Evolutionary conservation across 2,888 invertebrate species (phyloP), one percentile per base, ranked within the genome.

Genomic region (Cepaea hortensis): DNA sequence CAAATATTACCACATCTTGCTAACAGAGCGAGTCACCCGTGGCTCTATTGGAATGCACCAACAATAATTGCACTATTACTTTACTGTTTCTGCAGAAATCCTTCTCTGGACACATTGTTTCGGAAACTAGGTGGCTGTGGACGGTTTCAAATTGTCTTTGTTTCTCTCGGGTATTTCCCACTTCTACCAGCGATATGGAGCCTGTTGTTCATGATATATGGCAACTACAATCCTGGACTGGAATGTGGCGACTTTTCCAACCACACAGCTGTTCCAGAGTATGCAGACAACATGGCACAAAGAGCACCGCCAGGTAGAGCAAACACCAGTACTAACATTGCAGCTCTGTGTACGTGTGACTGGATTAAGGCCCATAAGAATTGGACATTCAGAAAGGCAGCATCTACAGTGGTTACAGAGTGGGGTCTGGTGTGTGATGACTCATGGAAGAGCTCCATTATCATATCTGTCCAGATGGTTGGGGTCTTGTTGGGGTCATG

Each of bases 391-490:
- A 61, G 11, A 11, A 62, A 79, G 3, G 9, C 7, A 11, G 79
- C 81, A 46, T 55, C 73, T 0, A 83, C 83, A 6, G 46, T 83
- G 20, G 83, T 83, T 11, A 73, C 83, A 3, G 84, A 84, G 18
- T 84, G 77, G 77, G 48, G 50, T 84, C 89, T 94, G 46, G 89
- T 93, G 3, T 94, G 94, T 89, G 91, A 91, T 75, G 85, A 88
- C 35, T 88, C 88, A 55, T 91, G 90, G 81, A 87, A 92, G 13
- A 88, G 91, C 0, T 90, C 90, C 61, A 88, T 90, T 18, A 93
- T 93, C 68, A 93, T 92, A 46, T 92, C 93, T 7, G 88, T 93
- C 62, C 93, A 93, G 90, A 93, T 94, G 93, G 90, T 90, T 23
- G 94, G 94, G 13, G 92, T 93, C 3, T 88, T 93, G 48, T 61